Evolutionary conservation across 2,113 vertebrate species (phyloP), one percentile per base, ranked within the genome.

Genomic region (Sebastes schlegelii): DNA sequence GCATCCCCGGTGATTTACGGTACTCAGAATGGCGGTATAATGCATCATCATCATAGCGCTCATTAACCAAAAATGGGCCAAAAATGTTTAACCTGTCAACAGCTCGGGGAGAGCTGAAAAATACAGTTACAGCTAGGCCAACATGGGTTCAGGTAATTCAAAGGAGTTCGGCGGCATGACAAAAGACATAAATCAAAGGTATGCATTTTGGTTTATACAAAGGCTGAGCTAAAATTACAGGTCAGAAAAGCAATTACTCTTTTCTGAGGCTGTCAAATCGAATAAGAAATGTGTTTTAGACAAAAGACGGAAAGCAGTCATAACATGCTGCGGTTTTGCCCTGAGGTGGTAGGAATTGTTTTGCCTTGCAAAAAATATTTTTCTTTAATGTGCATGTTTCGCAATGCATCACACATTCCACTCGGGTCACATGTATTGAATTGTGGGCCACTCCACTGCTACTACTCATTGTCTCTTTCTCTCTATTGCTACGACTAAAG

Each of bases 201-300:
- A 87, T 88, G 88, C 86, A 90, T 88, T 91, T 89, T 93, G 86
- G 88, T 91, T 93, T 92, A 88, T 79, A 88, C 90, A 93, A 91
- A 91, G 85, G 67, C 89, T 83, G 89, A 86, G 88, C 85, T 86
- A 91, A 92, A 94, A 95, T 93, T 94, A 87, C 88, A 94, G 93
- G 91, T 92, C 93, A 94, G 85, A 89, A 91, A 95, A 94, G 93
- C 92, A 95, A 95, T 95, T 93, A 94, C 93, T 91, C 87, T 93
- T 91, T 90, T 91, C 88, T 94, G 79, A 87, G 90, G 91, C 91
- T 93, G 90, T 93, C 92, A 93, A 91, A 90, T 88, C 76, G 64
- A 92, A 94, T 94, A 90, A 90, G 86, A 92, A 91, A 91, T 92
- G 88, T 88, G 82, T 91, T 92, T 89, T 86, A 91, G 92, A 92